Base-by-base conservation (phyloP, 2,113 vertebrate species). In the Oxyruncus cristatus region DNA sequence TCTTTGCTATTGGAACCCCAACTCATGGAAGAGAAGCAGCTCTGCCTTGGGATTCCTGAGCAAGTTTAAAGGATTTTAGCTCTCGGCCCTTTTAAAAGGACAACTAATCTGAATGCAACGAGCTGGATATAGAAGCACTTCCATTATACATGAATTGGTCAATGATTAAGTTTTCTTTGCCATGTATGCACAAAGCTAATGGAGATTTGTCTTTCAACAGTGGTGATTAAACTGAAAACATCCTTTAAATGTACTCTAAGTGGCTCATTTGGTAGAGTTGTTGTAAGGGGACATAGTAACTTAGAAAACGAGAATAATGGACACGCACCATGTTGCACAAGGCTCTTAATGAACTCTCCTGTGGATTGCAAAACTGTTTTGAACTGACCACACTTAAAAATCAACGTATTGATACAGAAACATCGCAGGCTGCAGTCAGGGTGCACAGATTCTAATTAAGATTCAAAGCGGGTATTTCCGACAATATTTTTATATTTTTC, bases 201-300 rank as follows among this genome's bases (percentile, higher is more conserved):
- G 23, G 94, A 89, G 52, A 50, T 62, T 17, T 62, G 33, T 88
- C 88, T 93, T 92, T 88, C 71, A 78, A 55, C 55, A 78, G 75
- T 63, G 66, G 73, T 84, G 72, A 95, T 92, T 95, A 96, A 92
- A 95, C 63, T 75, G 77, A 79, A 87, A 96, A 95, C n/a, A 67
- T 61, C 84, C 76, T 73, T 70, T 84, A 92, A 95, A 81, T 12
- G 1, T 35, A 62, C n/a, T 59, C 37, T 27, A 84, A 86, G 47
- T 76, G 89, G n/a, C 32, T 92, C 23, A 47, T 90, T 92, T 75
- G 19, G 37, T 89, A 5, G 79, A 78, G 46, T 82, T 93, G 62
- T 49, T 82, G 35, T 67, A 66, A 82, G 32, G 66, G 78, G 66
- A 46, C 20, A 7, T 6, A 76, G 37, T 76, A 58, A 52, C 70